Conservation (phyloP, 2,888 invertebrate species). For the Theretra japonica region DNA sequence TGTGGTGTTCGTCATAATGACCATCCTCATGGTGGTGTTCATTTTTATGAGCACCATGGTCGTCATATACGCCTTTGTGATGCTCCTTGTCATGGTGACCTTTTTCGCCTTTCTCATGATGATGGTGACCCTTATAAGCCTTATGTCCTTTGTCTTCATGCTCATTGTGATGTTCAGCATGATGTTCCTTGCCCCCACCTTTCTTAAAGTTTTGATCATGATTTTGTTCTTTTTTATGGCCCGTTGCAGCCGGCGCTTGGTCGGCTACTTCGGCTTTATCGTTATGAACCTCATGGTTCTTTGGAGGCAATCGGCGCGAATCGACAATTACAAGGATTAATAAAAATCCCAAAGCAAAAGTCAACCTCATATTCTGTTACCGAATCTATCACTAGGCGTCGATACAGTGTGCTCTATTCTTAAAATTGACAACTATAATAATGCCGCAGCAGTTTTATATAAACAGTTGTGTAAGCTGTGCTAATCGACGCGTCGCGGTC, state of each 20-base stretch:
- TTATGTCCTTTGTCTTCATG: slow-evolving; percentile 90
- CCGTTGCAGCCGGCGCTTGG: slow-evolving; percentile 71
- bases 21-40: slow-evolving; percentile 87
- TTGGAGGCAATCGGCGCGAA: slow-evolving; percentile 63
- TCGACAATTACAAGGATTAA: slow-evolving; percentile 57
- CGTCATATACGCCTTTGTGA: slow-evolving; percentile 86
- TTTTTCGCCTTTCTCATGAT: slow-evolving; percentile 88
- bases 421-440: slow-evolving; percentile 73
- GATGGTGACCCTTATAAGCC: slow-evolving; percentile 88
- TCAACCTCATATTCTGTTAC: slow-evolving; percentile 66
- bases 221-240: slow-evolving; percentile 78
- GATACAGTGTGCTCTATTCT: slow-evolving; percentile 61
- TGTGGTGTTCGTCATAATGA: slow-evolving; percentile 86
- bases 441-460: slow-evolving; percentile 81
- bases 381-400: slow-evolving; percentile 48
- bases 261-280: slow-evolving; percentile 54
- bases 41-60: slow-evolving; percentile 86
- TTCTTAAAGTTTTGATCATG: slow-evolving; percentile 83
- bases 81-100: slow-evolving; percentile 90
- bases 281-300: slow-evolving; percentile 46
- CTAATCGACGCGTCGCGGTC: slow-evolving; percentile 68
- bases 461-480: slow-evolving; percentile 79
- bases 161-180: slow-evolving; percentile 86
- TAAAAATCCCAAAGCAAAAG: slow-evolving; percentile 63
- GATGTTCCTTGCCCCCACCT: slow-evolving; percentile 88